These are phyloP conservation scores for Lerema accius DNA, from an alignment of 1,140 invertebrate genomes.

Conservation along the genomic window DNA sequence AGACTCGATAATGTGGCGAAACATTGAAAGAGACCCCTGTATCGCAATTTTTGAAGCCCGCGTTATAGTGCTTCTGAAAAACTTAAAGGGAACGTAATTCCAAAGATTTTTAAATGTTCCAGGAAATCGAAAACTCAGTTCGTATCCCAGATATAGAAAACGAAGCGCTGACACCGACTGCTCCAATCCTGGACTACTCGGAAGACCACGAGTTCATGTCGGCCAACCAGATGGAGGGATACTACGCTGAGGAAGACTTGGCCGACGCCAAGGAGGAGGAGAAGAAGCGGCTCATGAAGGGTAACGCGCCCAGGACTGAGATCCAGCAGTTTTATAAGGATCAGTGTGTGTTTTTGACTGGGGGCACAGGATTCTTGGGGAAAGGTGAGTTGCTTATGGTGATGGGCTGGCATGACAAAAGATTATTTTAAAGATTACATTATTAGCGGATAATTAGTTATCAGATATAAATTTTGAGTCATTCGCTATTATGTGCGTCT, in stretches of 20 bases:
- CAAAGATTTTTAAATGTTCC: too few species aligned
- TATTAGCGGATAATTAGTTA: too few species aligned
- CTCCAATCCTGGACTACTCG: conserved; percentile 68
- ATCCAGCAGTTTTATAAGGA: conserved; percentile 85
- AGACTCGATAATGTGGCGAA: too few species aligned
- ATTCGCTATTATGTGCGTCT: too few species aligned
- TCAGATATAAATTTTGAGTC: too few species aligned
- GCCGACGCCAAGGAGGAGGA: conserved; percentile 65
- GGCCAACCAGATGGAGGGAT: conserved; percentile 62
- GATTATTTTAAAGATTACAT: too few species aligned
- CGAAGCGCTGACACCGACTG: conserved; percentile 66
- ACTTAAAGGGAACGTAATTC: too few species aligned
- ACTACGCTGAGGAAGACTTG: conserved; percentile 64
- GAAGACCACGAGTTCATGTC: conserved; percentile 77
- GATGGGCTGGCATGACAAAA: conserved; percentile 1
- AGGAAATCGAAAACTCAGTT: conserved; percentile 68
- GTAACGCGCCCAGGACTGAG: conserved; percentile 63
- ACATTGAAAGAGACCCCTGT: too few species aligned
- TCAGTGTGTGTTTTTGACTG: conserved; percentile 86
- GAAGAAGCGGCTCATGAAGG: conserved; percentile 64
- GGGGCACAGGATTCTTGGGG: conserved; percentile 91
- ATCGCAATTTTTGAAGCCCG: too few species aligned
- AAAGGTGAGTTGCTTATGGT: conserved; percentile 83
- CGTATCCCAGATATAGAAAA: conserved; percentile 60
- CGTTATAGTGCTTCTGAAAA: too few species aligned